Evolutionary conservation across 2,888 invertebrate species (phyloP).

Genomic region (Trachelus troglodyta): DNA sequence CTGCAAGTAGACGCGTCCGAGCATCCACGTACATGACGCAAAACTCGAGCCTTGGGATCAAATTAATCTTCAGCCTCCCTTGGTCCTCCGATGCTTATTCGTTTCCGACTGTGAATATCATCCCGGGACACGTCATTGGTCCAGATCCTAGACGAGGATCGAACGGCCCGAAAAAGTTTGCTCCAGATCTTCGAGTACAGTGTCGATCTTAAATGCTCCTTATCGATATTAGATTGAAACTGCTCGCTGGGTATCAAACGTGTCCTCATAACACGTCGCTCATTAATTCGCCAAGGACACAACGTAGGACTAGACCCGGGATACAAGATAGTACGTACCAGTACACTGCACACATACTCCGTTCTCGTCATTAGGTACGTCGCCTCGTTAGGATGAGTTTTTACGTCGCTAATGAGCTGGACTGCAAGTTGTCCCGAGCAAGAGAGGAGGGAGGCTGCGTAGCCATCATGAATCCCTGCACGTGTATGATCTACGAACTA

Average conservation of each 20-base stretch:
- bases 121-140: background rate
- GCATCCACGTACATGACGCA: background rate
- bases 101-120: background rate
- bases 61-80: background rate
- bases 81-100: background rate
- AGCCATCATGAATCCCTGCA: slow-evolving; percentile 7
- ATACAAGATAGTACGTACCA: slow-evolving; percentile 11
- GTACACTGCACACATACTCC: slow-evolving; percentile 17
- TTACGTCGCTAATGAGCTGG: slow-evolving; percentile 54
- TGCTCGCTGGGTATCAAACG: slow-evolving; percentile 14
- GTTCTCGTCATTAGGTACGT: slow-evolving; percentile 57
- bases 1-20: slow-evolving; percentile 25
- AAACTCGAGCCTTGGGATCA: background rate
- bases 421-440: slow-evolving; percentile 12
- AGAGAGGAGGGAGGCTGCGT: background rate
- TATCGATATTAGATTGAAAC: background rate
- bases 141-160: background rate
- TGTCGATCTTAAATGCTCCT: background rate
- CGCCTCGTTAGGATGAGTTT: slow-evolving; percentile 56
- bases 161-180: background rate
- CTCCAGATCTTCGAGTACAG: background rate
- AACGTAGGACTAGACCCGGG: slow-evolving; percentile 27
- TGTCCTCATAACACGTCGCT: slow-evolving; percentile 34
- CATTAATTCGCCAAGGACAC: slow-evolving; percentile 41
- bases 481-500: background rate